Percentiles rank a stretch among this genome's conserved stretches.
Conservation (phyloP, 2,888 invertebrate species). For the Cistogaster globosa region DNA sequence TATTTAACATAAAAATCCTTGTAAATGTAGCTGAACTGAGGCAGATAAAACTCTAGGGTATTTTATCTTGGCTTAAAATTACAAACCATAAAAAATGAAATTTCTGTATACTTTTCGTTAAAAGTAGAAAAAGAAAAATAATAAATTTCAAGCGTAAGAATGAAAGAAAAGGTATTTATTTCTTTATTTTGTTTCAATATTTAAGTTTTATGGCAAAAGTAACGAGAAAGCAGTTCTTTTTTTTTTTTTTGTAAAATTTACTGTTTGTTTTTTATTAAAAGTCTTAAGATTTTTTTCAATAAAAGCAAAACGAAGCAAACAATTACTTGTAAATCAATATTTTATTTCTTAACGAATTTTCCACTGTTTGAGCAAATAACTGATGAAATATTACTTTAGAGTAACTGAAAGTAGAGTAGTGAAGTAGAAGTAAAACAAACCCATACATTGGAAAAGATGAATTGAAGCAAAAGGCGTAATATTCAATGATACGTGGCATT, state of each 20-base stretch:
- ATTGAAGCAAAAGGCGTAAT: no score
- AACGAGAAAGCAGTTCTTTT: neutral
- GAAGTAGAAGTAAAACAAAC: neutral
- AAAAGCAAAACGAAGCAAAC: constrained; percentile 31
- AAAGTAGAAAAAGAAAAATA: neutral
- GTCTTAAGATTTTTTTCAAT: constrained; percentile 15
- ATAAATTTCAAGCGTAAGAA: neutral
- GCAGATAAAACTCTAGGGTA: constrained; percentile 1
- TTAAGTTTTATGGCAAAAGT: neutral
- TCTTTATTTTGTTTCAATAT: neutral
- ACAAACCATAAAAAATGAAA: neutral
- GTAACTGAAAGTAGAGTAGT: neutral
- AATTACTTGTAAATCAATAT: constrained; percentile 63
- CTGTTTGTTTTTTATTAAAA: constrained; percentile 12
- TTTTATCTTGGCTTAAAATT: neutral
- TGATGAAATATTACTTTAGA: neutral
- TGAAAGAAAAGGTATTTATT: neutral
- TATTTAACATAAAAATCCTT: neutral
- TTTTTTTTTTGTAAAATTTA: constrained; percentile 3
- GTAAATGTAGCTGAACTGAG: neutral
- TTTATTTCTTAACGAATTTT: constrained; percentile 54
- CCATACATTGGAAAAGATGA: neutral
- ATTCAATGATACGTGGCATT: no score
- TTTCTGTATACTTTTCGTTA: neutral
- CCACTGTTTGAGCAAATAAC: constrained; percentile 12